A percentile compares a stretch with the other conserved stretches of the same genome.
Conservation (phyloP, 2,888 invertebrate species). For the Fissipunctia ypsillon region DNA sequence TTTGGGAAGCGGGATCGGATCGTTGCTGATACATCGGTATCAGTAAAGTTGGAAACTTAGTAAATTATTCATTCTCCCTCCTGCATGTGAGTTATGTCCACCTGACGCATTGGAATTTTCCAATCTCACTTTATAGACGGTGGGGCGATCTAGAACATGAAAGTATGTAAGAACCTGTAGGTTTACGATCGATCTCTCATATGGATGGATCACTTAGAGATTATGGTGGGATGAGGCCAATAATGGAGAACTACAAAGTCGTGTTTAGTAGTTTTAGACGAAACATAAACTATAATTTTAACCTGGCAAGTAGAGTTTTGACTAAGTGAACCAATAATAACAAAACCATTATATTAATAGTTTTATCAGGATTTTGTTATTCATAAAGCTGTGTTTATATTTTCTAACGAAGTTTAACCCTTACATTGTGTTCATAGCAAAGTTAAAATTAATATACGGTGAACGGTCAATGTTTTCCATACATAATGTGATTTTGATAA, state of each 20-base stretch:
- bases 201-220: conserved; percentile 5
- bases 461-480: not conserved
- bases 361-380: not conserved
- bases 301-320: not conserved
- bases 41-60: conserved; percentile 56
- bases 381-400: not conserved
- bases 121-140: conserved; percentile 66
- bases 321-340: not conserved
- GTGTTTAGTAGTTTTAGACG: too few relatives aligned
- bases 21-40: conserved; percentile 39
- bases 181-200: conserved; percentile 35
- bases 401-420: not conserved
- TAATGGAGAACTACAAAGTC: conserved; percentile 19
- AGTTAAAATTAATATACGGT: not conserved
- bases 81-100: conserved; percentile 63
- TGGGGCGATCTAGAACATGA: conserved; percentile 45
- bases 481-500: not conserved
- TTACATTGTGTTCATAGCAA: not conserved
- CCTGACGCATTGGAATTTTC: conserved; percentile 65
- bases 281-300: not conserved
- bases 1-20: conserved; percentile 32
- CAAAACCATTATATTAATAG: not conserved
- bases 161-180: conserved; percentile 53
- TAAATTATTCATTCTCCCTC: conserved; percentile 62
- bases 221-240: conserved; percentile 15